These are phyloP conservation scores for Troides oblongomaculatus DNA, from an alignment of 2,888 invertebrate species.

Conservation along the genomic window DNA sequence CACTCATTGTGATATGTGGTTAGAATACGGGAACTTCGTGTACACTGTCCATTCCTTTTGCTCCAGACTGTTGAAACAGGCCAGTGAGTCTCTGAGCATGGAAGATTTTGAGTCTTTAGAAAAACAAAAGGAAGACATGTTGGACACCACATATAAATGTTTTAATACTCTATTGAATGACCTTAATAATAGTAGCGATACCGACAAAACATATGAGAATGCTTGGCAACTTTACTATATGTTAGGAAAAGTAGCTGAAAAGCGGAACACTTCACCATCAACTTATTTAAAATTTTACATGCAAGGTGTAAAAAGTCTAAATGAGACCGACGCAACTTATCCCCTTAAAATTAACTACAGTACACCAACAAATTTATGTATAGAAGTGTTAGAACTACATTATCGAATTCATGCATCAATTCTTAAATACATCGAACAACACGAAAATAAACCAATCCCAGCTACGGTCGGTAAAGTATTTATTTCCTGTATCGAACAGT, in stretches of 20 bases:
- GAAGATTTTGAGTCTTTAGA: constrained; percentile 87
- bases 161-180: constrained; percentile 85
- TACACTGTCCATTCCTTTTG: constrained; percentile 95
- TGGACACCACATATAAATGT: constrained; percentile 88
- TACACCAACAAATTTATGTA: constrained; percentile 89
- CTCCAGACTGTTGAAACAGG: constrained; percentile 90
- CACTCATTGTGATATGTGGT: constrained; percentile 88
- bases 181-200: constrained; percentile 73
- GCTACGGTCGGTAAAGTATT: constrained; percentile 81
- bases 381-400: constrained; percentile 93
- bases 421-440: constrained; percentile 89
- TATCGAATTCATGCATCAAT: constrained; percentile 94
- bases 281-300: constrained; percentile 89
- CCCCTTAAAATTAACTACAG: constrained; percentile 92
- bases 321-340: constrained; percentile 90
- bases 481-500: constrained; percentile 77
- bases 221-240: constrained; percentile 96
- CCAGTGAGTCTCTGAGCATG: constrained; percentile 86
- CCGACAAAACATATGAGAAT: constrained; percentile 86
- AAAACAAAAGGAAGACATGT: constrained; percentile 88
- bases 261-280: constrained; percentile 86
- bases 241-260: constrained; percentile 97
- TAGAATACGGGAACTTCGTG: constrained; percentile 94
- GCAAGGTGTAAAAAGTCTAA: constrained; percentile 87
- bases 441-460: constrained; percentile 84